Evolutionary conservation across 2,888 invertebrate species (phyloP), one percentile per base, ranked within the genome.

Genomic region (Dinocampus coccinellae): DNA sequence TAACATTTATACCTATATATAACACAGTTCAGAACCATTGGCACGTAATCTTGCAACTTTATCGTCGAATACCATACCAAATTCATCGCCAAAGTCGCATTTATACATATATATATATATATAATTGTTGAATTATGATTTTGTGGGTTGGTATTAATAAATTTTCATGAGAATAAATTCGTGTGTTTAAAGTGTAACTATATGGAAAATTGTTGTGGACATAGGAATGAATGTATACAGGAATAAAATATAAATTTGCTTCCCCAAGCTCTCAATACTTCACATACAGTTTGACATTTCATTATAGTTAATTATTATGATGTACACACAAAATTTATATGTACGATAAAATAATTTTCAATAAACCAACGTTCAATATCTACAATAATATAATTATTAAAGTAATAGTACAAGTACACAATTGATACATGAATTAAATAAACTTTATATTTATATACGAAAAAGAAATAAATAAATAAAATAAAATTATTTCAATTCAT

Each of bases 31-130:
- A 58, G 66, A 60, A 69, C 58, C 69, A 70, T 73, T 72, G 68
- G 64, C 52, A 69, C 67, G 66, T 70, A 75, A 75, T 70, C 69
- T 75, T 63, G 58, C 29, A 60, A 75, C 68, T 73, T 69, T 53
- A 33, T 16, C 65, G 36, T 53, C 65, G 34, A 36, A 67, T 67
- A 61, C 29, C 60, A 61, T 22, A 63, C 11, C 47, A n/a, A 29
- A 36, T 72, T 64, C 71, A 69, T 64, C 62, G 53, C 22, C 24
- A 60, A 24, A 64, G 60, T 52, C 58, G 11, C 68, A 36, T 16
- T 47, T 13, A 68, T 47, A 16, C 26, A 29, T 13, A 2, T 7
- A 33, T 58, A 58, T 4, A 26, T 58, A 16, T n/a, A 58, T 58
- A 26, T 29, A 58, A 16, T 58, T 2, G 9, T 58, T n/a, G 58